These are phyloP conservation scores for Eleginops maclovinus DNA, from an alignment of 2,113 vertebrate genomes.

Conservation along the genomic window DNA sequence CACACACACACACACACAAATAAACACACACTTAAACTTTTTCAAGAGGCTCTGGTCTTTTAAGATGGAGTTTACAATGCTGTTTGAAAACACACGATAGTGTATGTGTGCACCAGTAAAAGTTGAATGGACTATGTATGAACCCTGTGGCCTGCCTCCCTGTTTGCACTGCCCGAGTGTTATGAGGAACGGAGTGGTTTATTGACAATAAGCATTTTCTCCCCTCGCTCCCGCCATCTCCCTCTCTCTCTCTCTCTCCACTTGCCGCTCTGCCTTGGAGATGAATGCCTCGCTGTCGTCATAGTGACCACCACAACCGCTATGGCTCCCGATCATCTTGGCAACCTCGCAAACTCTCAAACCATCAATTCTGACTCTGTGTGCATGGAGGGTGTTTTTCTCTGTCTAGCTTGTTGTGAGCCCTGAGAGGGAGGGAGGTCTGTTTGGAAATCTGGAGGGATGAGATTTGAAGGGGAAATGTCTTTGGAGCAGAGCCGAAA, in stretches of 20 bases:
- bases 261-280: slow-evolving; percentile 47
- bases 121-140: slow-evolving; percentile 45
- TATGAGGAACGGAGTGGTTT: slow-evolving; percentile 65
- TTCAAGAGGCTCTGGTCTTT: slow-evolving; percentile 45
- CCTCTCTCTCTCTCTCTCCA: slow-evolving; percentile 41
- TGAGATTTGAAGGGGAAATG: neutral
- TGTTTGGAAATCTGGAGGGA: slow-evolving; percentile 29
- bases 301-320: slow-evolving; percentile 60
- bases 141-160: slow-evolving; percentile 44
- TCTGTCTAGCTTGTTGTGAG: slow-evolving; percentile 18
- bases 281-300: slow-evolving; percentile 64
- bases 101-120: slow-evolving; percentile 47
- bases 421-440: slow-evolving; percentile 8
- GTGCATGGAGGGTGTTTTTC: slow-evolving; percentile 11
- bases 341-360: slow-evolving; percentile 54
- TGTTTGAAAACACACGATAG: slow-evolving; percentile 40
- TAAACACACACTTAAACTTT: slow-evolving; percentile 39
- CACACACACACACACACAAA: slow-evolving; percentile 39
- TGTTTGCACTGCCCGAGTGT: slow-evolving; percentile 60
- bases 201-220: slow-evolving; percentile 67
- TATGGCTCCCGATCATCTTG: slow-evolving; percentile 52
- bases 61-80: slow-evolving; percentile 41
- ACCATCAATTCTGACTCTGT: slow-evolving; percentile 31
- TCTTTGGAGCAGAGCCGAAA: neutral
- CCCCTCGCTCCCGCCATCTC: slow-evolving; percentile 21